Evolutionary conservation across 2,113 vertebrate genomes (phyloP).

Genomic region (Leiothrix lutea): DNA sequence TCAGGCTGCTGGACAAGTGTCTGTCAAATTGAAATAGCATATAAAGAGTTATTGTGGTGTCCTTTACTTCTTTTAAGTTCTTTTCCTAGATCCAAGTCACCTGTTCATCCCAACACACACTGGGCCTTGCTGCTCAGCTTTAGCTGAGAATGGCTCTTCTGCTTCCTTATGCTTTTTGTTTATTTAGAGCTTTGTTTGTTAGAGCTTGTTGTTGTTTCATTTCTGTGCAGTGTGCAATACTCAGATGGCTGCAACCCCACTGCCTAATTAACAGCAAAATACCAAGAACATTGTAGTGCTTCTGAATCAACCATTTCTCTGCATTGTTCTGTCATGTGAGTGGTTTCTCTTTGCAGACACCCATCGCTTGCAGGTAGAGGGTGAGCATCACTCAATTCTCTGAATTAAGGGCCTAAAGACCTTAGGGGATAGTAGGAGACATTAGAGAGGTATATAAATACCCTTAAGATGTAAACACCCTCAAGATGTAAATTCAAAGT

Average conservation of each 20-base stretch:
- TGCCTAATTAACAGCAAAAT: neutral
- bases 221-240: neutral
- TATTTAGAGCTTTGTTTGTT: neutral
- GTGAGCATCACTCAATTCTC: neutral
- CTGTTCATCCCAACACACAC: neutral
- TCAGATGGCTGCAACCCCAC: neutral
- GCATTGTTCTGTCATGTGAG: neutral
- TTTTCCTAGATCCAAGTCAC: neutral
- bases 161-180: neutral
- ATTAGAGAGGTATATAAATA: neutral
- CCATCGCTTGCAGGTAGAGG: neutral
- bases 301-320: neutral
- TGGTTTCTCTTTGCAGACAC: neutral
- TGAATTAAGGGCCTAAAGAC: neutral
- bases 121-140: neutral
- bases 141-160: neutral
- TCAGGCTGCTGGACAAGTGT: neutral
- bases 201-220: neutral
- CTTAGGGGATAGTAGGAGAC: neutral
- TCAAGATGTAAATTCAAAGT: neutral
- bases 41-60: neutral
- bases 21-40: neutral
- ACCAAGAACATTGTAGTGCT: neutral
- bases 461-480: neutral
- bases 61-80: neutral